Conservation (phyloP, 2,797 vertebrate species). For the Pipistrellus pygmaeus region DNA sequence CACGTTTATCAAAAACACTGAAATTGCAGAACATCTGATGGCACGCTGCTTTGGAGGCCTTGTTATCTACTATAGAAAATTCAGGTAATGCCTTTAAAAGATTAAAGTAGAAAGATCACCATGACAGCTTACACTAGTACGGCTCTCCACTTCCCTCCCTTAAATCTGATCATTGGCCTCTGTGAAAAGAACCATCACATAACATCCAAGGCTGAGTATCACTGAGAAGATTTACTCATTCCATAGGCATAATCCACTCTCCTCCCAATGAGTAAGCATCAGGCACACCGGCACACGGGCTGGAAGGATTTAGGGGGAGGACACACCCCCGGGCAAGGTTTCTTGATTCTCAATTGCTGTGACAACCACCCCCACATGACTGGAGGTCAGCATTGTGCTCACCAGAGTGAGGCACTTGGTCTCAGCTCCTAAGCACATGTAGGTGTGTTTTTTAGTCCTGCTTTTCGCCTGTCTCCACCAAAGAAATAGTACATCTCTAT, state of each 20-base stretch:
- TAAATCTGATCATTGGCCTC: constrained; percentile 73
- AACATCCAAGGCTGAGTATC: constrained; percentile 64
- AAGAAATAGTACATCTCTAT: not conserved
- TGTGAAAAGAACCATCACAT: constrained; percentile 75
- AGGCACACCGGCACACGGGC: constrained; percentile 41
- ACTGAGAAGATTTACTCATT: constrained; percentile 65
- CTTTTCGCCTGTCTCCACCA: not conserved
- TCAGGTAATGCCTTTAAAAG: constrained; percentile 72
- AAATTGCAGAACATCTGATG: not conserved
- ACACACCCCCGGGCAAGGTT: constrained; percentile 19
- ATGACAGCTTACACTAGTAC: constrained; percentile 64
- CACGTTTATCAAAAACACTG: not conserved
- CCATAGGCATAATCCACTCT: constrained; percentile 66
- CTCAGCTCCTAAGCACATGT: constrained; percentile 2
- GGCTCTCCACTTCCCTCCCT: constrained; percentile 48
- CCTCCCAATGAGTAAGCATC: constrained; percentile 38
- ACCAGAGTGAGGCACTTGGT: not conserved
- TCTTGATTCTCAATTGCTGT: constrained; percentile 39
- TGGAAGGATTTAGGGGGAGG: not conserved
- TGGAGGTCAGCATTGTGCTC: not conserved
- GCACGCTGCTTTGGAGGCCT: not conserved
- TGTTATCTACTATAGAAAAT: constrained; percentile 52
- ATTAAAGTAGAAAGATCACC: constrained; percentile 74
- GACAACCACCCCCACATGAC: constrained; percentile 62
- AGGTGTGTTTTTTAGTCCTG: not conserved